Percentiles rank a stretch among this genome's conserved stretches.
Conservation (phyloP, 2,113 vertebrate genomes). For the Tragelaphus scriptus region DNA sequence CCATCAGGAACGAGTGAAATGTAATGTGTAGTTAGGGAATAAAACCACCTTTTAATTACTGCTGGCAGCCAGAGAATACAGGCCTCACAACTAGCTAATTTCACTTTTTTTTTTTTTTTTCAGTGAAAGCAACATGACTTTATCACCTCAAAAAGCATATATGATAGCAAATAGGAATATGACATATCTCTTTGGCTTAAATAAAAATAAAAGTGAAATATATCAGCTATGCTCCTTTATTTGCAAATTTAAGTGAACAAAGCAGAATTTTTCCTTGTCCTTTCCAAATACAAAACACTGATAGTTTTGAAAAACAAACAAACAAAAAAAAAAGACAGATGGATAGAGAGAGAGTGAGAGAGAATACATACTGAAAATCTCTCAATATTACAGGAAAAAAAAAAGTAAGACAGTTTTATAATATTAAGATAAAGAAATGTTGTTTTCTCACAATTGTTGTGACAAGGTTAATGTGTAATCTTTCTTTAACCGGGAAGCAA, state of each 20-base stretch:
- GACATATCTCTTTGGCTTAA: neutral
- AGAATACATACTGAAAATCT: neutral
- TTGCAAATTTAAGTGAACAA: neutral
- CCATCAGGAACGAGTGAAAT: conserved; percentile 48
- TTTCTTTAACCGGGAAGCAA: neutral
- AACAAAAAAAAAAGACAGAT: neutral
- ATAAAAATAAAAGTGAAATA: neutral
- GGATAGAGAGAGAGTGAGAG: neutral
- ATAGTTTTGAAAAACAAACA: neutral
- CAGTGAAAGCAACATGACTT: neutral
- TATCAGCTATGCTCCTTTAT: neutral
- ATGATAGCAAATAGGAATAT: neutral
- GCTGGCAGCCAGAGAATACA: neutral
- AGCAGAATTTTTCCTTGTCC: neutral
- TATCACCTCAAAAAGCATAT: neutral
- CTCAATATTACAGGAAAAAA: neutral
- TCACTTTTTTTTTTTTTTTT: neutral
- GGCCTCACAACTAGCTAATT: conserved; percentile 5
- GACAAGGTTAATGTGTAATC: neutral
- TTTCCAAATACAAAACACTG: neutral
- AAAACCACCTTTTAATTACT: conserved; percentile 64
- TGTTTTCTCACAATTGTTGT: neutral
- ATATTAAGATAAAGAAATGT: neutral
- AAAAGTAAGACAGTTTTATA: neutral
- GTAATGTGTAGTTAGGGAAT: conserved; percentile 31